Conservation (phyloP, 1,140 invertebrate species). For the Zeugodacus cucurbitae region DNA sequence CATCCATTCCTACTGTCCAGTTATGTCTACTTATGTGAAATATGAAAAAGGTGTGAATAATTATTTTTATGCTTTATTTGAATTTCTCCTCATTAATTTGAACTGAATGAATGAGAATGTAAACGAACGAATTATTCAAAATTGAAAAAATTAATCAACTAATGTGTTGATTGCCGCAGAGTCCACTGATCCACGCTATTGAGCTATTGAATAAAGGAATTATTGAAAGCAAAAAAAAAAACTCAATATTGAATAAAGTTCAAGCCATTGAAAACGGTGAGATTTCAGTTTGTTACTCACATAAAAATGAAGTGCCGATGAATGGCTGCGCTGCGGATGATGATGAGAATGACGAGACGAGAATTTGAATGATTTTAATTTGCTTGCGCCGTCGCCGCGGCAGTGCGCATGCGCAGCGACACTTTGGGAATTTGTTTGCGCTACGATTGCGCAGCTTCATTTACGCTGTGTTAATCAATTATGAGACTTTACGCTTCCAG, state of each 20-base stretch:
- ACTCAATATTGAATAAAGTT: neutral
- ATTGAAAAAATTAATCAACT: conserved; percentile 8
- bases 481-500: conserved; percentile 29
- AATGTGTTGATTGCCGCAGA: conserved; percentile 1
- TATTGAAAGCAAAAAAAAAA: neutral
- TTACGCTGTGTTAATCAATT: neutral
- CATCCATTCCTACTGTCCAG: neutral
- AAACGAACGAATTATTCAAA: conserved; percentile 33
- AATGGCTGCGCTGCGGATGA: neutral
- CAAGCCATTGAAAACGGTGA: conserved; percentile 5
- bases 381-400: neutral
- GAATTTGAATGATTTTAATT: conserved; percentile 28
- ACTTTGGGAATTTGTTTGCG: neutral
- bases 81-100: conserved; percentile 21
- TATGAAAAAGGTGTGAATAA: conserved; percentile 29
- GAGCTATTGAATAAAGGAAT: neutral
- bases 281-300: neutral
- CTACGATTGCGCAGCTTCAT: neutral
- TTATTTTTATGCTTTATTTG: neutral
- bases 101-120: conserved; percentile 22
- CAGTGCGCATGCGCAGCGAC: neutral
- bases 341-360: neutral
- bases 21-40: neutral
- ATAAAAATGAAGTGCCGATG: neutral
- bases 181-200: neutral